Conservation (phyloP, 2,888 invertebrate species). For the Coenonympha arcania region DNA sequence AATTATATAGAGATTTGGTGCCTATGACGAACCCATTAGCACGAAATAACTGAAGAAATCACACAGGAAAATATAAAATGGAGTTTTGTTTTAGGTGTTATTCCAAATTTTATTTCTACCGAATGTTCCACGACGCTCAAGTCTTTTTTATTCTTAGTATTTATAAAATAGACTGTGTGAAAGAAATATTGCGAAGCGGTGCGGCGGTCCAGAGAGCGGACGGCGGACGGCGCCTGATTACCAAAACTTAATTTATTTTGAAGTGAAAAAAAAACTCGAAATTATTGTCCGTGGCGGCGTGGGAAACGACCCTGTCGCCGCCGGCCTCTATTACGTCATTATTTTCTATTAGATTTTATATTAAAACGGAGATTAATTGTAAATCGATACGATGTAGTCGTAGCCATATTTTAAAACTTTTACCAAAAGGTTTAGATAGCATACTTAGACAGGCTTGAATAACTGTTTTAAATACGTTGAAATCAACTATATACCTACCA, state of each 20-base stretch:
- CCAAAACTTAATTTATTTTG: conserved; percentile 73
- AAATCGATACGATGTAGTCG: conserved; percentile 63
- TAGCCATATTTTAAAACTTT: conserved; percentile 41
- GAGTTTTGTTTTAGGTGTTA: no score
- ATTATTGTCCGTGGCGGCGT: conserved; percentile 62
- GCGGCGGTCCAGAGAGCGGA: conserved; percentile 64
- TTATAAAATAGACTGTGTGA: conserved; percentile 51
- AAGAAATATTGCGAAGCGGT: conserved; percentile 70
- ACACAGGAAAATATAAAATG: no score
- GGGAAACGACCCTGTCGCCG: conserved; percentile 73
- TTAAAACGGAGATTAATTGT: conserved; percentile 71
- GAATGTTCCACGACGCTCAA: no score
- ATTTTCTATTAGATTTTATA: conserved; percentile 72
- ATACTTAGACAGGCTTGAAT: conserved; percentile 23
- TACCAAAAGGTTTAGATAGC: conserved; percentile 13
- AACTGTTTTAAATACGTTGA: no score
- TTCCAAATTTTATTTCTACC: no score
- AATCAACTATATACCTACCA: no score
- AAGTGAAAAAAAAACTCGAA: conserved; percentile 58
- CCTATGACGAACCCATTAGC: no score
- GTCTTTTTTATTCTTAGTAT: not conserved
- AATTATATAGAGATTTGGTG: no score
- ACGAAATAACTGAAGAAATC: no score
- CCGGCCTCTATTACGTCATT: conserved; percentile 72
- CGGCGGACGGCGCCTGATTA: conserved; percentile 69